These are phyloP conservation scores for Drosophila hydei DNA, from an alignment of 1,140 invertebrate species.

Conservation along the genomic window DNA sequence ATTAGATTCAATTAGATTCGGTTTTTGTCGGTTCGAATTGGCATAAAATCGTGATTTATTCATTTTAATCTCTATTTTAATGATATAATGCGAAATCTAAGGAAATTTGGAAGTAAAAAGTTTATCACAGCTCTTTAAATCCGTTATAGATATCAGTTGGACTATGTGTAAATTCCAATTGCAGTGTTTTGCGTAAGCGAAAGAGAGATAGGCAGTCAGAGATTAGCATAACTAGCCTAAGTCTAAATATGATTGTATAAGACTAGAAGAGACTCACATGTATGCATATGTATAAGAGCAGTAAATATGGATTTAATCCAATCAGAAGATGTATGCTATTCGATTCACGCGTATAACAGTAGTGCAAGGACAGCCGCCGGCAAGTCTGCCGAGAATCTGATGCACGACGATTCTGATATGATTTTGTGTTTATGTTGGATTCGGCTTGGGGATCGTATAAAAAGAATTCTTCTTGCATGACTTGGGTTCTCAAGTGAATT, in stretches of 20 bases:
- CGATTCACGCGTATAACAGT: too few relatives aligned
- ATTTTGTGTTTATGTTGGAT: background rate
- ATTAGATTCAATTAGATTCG: too few relatives aligned
- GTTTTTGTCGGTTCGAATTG: too few relatives aligned
- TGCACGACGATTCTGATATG: background rate
- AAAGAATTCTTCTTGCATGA: background rate
- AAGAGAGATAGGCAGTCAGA: too few relatives aligned
- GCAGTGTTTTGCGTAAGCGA: too few relatives aligned
- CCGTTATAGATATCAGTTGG: background rate
- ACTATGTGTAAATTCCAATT: background rate
- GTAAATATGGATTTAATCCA: too few relatives aligned
- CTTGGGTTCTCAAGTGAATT: slow-evolving; percentile 9
- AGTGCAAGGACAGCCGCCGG: slow-evolving; percentile 3
- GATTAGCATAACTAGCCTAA: too few relatives aligned
- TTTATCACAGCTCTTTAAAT: background rate
- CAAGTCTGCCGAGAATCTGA: slow-evolving; percentile 20
- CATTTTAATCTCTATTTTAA: background rate
- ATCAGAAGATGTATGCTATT: too few relatives aligned
- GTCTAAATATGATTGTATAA: too few relatives aligned
- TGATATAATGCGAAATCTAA: background rate
- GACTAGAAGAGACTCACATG: too few relatives aligned
- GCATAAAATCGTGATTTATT: too few relatives aligned
- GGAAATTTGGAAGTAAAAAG: background rate
- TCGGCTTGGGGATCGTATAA: background rate
- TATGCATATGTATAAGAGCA: too few relatives aligned